Evolutionary conservation across 2,888 invertebrate species (phyloP).

Genomic region (Sminthurinus aureus): DNA sequence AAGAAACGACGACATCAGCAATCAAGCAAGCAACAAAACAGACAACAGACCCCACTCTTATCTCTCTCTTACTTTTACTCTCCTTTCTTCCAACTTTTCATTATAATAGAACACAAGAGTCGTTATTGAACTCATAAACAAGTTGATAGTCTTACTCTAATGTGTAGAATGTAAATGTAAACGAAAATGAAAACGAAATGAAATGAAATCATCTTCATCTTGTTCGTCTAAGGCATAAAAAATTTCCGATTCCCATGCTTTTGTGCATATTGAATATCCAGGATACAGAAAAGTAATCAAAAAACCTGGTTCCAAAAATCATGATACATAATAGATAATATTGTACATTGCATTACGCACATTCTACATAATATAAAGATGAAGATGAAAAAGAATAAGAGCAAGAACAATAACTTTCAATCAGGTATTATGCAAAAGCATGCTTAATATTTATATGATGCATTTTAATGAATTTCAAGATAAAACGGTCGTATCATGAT

Average conservation of each 20-base stretch:
- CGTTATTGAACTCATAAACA: neutral
- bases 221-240: neutral
- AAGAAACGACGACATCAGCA: no score
- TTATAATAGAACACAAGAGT: neutral
- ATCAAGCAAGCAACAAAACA: neutral
- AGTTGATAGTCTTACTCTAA: neutral
- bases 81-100: neutral
- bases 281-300: no score
- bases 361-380: neutral
- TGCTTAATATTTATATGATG: neutral
- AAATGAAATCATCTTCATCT: neutral
- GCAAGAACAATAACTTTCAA: conserved; percentile 3
- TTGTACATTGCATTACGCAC: no score
- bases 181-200: neutral
- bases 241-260: neutral
- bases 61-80: neutral
- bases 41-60: neutral
- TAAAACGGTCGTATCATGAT: neutral
- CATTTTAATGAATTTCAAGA: neutral
- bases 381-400: neutral
- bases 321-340: no score
- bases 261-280: no score
- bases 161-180: neutral
- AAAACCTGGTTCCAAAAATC: no score
- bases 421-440: neutral